Conservation (phyloP, 2,797 vertebrate species). For the Trachops cirrhosus region DNA sequence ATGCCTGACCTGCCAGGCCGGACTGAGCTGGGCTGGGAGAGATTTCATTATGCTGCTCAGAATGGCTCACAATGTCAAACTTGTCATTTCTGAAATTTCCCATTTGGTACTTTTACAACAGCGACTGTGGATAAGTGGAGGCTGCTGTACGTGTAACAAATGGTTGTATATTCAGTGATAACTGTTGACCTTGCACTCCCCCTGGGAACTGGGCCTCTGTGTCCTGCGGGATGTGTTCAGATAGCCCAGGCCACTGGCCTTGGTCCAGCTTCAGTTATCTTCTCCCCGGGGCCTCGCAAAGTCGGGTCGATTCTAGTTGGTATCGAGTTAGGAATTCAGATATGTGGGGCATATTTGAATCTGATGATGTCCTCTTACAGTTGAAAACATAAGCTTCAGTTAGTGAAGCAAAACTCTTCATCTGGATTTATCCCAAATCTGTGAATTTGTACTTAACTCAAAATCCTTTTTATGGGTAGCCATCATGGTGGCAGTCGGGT, state of each 20-base stretch:
- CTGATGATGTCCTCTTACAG: neutral
- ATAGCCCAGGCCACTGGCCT: neutral
- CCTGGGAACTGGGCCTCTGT: neutral
- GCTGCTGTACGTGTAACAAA: neutral
- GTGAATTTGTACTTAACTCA: neutral
- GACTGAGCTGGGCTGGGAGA: neutral
- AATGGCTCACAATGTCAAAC: neutral
- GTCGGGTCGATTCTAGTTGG: neutral
- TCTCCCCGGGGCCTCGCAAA: neutral
- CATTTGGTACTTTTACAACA: neutral
- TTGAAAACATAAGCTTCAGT: neutral
- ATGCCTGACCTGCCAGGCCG: neutral
- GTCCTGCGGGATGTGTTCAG: neutral
- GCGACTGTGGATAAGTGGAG: neutral
- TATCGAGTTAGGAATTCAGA: neutral
- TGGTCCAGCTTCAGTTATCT: neutral
- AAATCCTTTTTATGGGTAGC: neutral
- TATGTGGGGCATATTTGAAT: neutral
- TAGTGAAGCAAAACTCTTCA: neutral
- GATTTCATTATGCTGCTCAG: neutral
- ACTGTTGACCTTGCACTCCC: accelerated
- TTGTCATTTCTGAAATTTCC: neutral
- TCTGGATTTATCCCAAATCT: neutral
- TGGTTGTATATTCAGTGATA: neutral
- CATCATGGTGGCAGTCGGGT: accelerated